Evolutionary conservation across 2,797 vertebrate species (phyloP).

Genomic region (Anguilla pacifica): DNA sequence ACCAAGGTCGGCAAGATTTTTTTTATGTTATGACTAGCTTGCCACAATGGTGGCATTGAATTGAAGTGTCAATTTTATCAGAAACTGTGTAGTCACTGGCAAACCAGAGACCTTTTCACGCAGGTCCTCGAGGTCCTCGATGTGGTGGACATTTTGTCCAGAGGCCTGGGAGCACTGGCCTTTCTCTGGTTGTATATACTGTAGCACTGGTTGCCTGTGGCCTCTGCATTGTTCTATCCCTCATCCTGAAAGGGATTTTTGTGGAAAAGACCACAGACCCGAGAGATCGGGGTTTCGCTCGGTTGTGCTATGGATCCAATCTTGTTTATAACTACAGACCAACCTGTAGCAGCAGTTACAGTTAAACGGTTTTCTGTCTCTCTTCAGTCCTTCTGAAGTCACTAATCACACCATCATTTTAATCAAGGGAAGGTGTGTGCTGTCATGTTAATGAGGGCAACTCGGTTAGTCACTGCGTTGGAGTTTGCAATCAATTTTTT

Average conservation of each 20-base stretch:
- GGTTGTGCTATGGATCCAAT: background rate
- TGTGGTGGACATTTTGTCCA: background rate
- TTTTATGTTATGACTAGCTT: background rate
- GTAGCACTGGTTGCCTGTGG: no score
- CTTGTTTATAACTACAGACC: background rate
- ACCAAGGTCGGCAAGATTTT: background rate
- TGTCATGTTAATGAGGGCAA: background rate
- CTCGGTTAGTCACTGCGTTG: no score
- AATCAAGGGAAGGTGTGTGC: constrained; percentile 1
- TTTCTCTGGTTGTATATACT: no score
- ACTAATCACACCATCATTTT: constrained; percentile 8
- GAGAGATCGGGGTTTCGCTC: background rate
- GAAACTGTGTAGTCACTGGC: background rate
- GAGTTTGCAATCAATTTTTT: background rate
- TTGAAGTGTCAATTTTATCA: background rate
- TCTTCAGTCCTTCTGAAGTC: background rate
- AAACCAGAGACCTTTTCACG: background rate
- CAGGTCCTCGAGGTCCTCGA: background rate
- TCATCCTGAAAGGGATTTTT: background rate
- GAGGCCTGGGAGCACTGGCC: no score
- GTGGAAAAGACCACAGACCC: background rate
- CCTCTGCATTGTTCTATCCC: background rate
- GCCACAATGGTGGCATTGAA: no score
- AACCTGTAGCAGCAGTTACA: background rate
- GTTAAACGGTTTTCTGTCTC: background rate